Base-by-base conservation (phyloP, 2,113 vertebrate genomes). In the Rattus rattus region DNA sequence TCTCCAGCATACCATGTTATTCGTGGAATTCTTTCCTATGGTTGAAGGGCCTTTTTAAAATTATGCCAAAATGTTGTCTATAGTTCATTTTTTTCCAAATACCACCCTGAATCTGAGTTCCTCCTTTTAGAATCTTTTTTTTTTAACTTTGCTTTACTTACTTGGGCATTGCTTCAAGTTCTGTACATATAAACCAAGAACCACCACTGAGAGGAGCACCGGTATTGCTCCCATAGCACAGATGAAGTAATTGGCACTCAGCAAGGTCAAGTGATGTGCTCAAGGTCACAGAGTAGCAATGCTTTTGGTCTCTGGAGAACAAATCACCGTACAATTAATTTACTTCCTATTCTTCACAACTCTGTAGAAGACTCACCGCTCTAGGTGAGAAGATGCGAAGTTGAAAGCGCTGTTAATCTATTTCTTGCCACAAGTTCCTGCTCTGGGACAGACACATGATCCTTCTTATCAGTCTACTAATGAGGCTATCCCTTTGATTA, bases 401-500 rank as follows among this genome's bases (percentile, higher is more conserved):
- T 2, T 14, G 33, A 92, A 28, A 72, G 56, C 52, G 33, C 52
- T 86, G n/a, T 13, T 83, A 67, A 95, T 89, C 54, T 63, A 43
- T 30, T 63, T 69, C 13, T 59, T 94, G 87, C 33, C 52, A 91
- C 49, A 65, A 36, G 8, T 10, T 87, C 77, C 67, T 54, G 17
- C 22, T 26, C 22, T 14, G 59, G 39, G 6, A 54, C 54, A 47
- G 17, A 12, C 43, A 52, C 11, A 33, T 11, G 63, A 33, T 88
- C 80, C 52, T 88, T 96, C 39, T 39, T 56, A 1, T 87, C 63
- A 67, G 76, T 92, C 95, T 88, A 13, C 63, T 93, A 87, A 90
- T 83, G 61, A 86, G 43, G 59, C 54, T 76, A 88, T 67, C 85
- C 43, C 67, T 67, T 24, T 24, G 59, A 76, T 54, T 88, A 67